Evolutionary conservation across 2,888 invertebrate species (phyloP).

Genomic region (Oscheius sp.): DNA sequence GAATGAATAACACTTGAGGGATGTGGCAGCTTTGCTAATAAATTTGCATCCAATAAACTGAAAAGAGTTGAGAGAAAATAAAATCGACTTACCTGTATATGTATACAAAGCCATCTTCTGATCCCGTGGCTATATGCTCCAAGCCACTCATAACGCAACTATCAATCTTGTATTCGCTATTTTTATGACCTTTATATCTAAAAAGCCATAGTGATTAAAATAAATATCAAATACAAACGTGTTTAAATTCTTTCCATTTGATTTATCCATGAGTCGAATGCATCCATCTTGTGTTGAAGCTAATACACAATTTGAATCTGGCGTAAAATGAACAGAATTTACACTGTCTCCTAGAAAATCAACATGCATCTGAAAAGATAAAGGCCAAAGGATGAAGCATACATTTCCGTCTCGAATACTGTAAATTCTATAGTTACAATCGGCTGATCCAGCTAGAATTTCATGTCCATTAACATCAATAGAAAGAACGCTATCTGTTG

Average conservation of each 20-base stretch:
- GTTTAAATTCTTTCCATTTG: conserved; percentile 80
- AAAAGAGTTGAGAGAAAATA: neutral
- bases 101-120: conserved; percentile 84
- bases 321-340: conserved; percentile 84
- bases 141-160: conserved; percentile 85
- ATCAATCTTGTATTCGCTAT: conserved; percentile 85
- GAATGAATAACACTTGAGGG: conserved; percentile 60
- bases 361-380: conserved; percentile 73
- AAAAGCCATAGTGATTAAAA: conserved; percentile 24
- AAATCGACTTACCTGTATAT: conserved; percentile 84
- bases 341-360: conserved; percentile 85
- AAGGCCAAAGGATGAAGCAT: conserved; percentile 28
- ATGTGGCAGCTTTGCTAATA: conserved; percentile 57
- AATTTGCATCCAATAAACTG: conserved; percentile 77
- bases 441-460: conserved; percentile 88
- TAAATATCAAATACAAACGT: conserved; percentile 74
- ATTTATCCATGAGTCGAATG: conserved; percentile 87
- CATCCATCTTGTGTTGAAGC: conserved; percentile 84
- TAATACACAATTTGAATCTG: conserved; percentile 90
- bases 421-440: conserved; percentile 85
- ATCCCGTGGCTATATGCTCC: conserved; percentile 86
- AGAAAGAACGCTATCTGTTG: conserved; percentile 83
- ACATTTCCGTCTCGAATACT: conserved; percentile 88
- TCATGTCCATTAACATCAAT: conserved; percentile 84
- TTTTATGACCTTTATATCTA: conserved; percentile 84